These are phyloP conservation scores for Crypturellus tataupa DNA, from an alignment of 2,797 vertebrate species.

Conservation along the genomic window DNA sequence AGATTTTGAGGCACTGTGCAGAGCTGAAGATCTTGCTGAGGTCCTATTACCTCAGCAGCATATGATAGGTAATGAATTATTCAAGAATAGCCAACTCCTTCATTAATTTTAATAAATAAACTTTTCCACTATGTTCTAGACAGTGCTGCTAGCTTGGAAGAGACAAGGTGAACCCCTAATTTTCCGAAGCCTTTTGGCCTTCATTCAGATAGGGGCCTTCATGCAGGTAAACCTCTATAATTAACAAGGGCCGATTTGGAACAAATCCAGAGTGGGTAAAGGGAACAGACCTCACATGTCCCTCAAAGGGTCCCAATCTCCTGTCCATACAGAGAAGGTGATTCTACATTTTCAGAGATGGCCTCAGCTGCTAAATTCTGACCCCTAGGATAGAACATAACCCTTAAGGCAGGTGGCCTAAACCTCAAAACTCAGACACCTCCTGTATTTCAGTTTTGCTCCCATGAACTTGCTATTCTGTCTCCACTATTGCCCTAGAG, in stretches of 20 bases:
- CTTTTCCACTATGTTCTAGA: constrained; percentile 64
- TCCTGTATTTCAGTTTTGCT: neutral
- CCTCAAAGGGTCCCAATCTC: neutral
- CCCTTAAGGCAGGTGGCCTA: neutral
- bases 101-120: constrained; percentile 86
- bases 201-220: constrained; percentile 9
- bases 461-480: neutral
- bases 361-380: neutral
- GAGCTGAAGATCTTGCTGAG: constrained; percentile 54
- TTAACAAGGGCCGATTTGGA: neutral
- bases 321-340: neutral
- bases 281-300: neutral
- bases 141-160: constrained; percentile 34
- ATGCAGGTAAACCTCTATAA: neutral
- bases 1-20: constrained; percentile 38
- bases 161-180: constrained; percentile 46
- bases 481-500: neutral
- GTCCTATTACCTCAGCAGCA: constrained; percentile 68
- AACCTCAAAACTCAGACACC: neutral
- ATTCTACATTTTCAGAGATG: neutral
- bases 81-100: constrained; percentile 82
- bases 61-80: constrained; percentile 85
- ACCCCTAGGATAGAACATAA: neutral
- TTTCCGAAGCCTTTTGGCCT: neutral
- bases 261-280: neutral